Conservation (phyloP, 2,797 vertebrate species). For the Enteromius paludinosus region DNA sequence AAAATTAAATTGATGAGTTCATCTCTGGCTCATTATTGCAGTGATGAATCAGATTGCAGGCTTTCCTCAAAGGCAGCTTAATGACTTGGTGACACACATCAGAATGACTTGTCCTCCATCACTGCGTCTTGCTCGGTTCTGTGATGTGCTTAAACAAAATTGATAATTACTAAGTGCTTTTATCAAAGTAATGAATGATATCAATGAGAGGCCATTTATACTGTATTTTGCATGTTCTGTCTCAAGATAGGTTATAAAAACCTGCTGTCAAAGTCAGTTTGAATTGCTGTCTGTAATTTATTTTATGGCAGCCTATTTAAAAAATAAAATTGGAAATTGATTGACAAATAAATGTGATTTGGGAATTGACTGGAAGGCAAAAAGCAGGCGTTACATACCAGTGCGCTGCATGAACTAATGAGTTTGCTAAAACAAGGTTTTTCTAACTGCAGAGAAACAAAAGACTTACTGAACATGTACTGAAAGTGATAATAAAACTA, state of each 20-base stretch:
- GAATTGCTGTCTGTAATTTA: constrained; percentile 4
- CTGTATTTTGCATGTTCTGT: constrained; percentile 70
- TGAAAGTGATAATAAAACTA: not conserved
- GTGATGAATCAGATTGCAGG: constrained; percentile 82
- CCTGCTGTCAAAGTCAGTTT: constrained; percentile 51
- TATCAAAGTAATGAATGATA: constrained; percentile 77
- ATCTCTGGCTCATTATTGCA: constrained; percentile 80
- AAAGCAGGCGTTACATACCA: not conserved
- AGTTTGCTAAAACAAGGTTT: not conserved
- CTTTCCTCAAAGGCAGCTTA: constrained; percentile 81
- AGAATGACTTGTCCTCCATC: constrained; percentile 79
- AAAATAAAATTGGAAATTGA: not conserved
- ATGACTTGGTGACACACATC: constrained; percentile 81
- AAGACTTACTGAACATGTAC: not conserved
- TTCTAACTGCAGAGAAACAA: not conserved
- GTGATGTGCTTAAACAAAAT: constrained; percentile 79
- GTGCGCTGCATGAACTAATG: not conserved
- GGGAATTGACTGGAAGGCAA: not conserved
- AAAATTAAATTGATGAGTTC: constrained; percentile 80
- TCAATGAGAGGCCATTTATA: constrained; percentile 73
- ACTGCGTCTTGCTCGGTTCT: constrained; percentile 72
- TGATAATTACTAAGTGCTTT: constrained; percentile 78
- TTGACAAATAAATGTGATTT: not conserved
- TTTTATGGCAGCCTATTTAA: not conserved
- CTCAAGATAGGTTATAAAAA: constrained; percentile 58